phyloP scores from a whole-genome alignment of 2,888 invertebrate species.

The Napeogenes inachia region DNA sequence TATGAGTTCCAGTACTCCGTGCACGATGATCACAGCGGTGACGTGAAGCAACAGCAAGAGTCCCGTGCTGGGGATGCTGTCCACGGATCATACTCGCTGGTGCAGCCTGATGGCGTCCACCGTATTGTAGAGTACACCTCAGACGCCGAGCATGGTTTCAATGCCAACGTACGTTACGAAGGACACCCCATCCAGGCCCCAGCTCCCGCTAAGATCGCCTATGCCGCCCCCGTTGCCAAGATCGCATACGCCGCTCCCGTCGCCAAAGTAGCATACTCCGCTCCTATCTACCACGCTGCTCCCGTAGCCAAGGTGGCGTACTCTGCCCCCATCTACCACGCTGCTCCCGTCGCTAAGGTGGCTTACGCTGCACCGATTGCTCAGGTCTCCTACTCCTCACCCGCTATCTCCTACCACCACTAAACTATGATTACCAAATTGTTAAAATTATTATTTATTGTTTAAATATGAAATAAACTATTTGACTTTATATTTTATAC shows the following conservation, averaged over 20 bases:
- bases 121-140: conserved; percentile 69
- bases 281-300: conserved; percentile 25
- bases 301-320: conserved; percentile 41
- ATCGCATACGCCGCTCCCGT: conserved; percentile 40
- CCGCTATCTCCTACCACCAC: conserved; percentile 60
- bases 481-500: too few species aligned
- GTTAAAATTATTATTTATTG: background rate
- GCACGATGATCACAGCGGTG: conserved; percentile 63
- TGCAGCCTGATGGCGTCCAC: conserved; percentile 67
- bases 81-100: conserved; percentile 69
- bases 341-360: conserved; percentile 48
- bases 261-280: conserved; percentile 31
- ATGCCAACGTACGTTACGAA: conserved; percentile 67
- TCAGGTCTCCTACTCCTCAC: conserved; percentile 44
- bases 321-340: conserved; percentile 6
- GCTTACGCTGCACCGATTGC: conserved; percentile 45
- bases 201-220: conserved; percentile 33
- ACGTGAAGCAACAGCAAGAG: conserved; percentile 70
- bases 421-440: conserved; percentile 40
- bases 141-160: conserved; percentile 65
- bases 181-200: conserved; percentile 48
- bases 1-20: conserved; percentile 69
- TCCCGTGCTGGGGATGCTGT: conserved; percentile 62
- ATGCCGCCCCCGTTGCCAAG: conserved; percentile 36
- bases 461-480: too few species aligned